Evolutionary conservation across 2,888 invertebrate genomes (phyloP), one percentile per base, ranked within the genome.

Genomic region (Drosophila kuntzei): DNA sequence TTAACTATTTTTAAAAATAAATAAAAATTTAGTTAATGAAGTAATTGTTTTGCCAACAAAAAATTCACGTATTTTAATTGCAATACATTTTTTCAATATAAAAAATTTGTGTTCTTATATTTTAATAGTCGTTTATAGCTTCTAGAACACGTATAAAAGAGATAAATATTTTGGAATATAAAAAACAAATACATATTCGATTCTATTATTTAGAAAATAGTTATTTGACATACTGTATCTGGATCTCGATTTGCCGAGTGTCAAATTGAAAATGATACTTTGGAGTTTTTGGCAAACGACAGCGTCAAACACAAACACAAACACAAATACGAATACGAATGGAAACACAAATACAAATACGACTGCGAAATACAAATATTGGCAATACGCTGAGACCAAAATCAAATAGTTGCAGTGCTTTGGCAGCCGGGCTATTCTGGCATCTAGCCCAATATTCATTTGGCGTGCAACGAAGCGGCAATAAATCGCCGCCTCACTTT

Each of bases 341-440:
- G 39, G 51, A 47, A 57, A 58, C 18, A 25, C 65, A 69, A 76
- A 73, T 55, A 76, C 58, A 72, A 65, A 57, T 59, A 59, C 62
- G 41, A 61, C 34, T 46, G 54, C 29, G 55, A 74, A 78, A 80
- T 75, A 82, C 81, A 88, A 84, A 84, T 84, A 84, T 84, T 89
- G 87, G 76, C 87, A 87, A 89, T 84, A 81, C 78, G 75, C 69
- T 80, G 72, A 83, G 80, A 75, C 80, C 79, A 80, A 80, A 86
- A 83, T 86, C 87, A 83, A 82, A 82, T 87, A 87, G 80, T 80
- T 59, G 62, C 51, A 39, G 20, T 44, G 20, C 44, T 44, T 22
- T 25, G 16, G 7, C n/a, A 5, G 27, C 32, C 16, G 36, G 58
- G 37, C 41, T 37, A 49, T 18, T 36, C 47, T 47, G 43, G 29